These are phyloP conservation scores for Drosophila bipectinata DNA, from an alignment of 1,140 invertebrate genomes.

Conservation along the genomic window DNA sequence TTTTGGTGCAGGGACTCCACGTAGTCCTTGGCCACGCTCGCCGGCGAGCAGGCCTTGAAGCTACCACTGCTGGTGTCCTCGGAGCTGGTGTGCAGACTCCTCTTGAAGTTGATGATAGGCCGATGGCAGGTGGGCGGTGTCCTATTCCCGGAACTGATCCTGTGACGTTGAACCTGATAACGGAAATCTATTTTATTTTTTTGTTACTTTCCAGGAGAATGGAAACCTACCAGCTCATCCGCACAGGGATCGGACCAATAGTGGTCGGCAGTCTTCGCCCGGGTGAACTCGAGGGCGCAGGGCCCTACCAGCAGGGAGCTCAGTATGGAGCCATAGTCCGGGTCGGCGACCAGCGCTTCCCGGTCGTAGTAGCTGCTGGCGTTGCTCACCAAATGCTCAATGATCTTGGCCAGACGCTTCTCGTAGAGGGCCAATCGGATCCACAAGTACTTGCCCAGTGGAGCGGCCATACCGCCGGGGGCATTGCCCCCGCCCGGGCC, in stretches of 20 bases:
- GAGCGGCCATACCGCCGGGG: conserved; percentile 1
- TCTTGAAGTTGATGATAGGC: conserved; percentile 90
- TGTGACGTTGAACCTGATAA: conserved; percentile 89
- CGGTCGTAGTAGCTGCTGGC: conserved; percentile 93
- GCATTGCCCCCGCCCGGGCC: conserved; percentile 18
- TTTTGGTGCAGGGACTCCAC: conserved; percentile 98
- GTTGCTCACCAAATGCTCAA: conserved; percentile 93
- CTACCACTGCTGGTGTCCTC: conserved; percentile 85
- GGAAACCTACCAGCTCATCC: conserved; percentile 89
- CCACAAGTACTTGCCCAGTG: conserved; percentile 90
- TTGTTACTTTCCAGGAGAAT: neutral
- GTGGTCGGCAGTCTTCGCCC: conserved; percentile 94
- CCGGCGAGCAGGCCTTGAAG: conserved; percentile 84
- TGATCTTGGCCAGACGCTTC: conserved; percentile 93
- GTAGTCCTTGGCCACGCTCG: conserved; percentile 93
- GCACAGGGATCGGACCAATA: conserved; percentile 96
- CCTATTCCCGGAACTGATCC: conserved; percentile 90
- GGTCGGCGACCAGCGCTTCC: conserved; percentile 94
- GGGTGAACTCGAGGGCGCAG: conserved; percentile 95
- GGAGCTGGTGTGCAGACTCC: conserved; percentile 88
- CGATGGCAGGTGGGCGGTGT: conserved; percentile 90
- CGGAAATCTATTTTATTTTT: conserved; percentile 39
- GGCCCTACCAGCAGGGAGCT: conserved; percentile 95
- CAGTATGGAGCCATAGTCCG: conserved; percentile 95
- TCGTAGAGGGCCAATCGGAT: conserved; percentile 95